Base-by-base conservation (phyloP, 2,888 invertebrate species). In the Pyralis farinalis region DNA sequence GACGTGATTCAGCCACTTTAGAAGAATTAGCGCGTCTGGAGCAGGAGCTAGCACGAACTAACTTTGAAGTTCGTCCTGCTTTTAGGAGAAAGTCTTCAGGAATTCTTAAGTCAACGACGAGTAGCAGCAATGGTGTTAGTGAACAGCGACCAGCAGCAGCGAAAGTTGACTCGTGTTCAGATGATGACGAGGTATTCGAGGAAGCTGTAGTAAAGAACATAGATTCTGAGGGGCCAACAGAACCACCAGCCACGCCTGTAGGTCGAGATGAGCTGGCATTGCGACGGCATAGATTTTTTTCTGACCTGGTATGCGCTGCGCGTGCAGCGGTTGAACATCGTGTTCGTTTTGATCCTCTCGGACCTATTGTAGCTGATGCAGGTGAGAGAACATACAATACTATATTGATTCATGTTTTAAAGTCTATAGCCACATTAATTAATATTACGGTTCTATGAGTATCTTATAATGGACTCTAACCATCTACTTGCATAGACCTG, bases 201-300 rank as follows among this genome's bases (percentile, higher is more conserved):
- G 84, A 83, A 34, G 78, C 70, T 46, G 58, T 71, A 47, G 56
- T 62, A 44, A 71, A 73, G 32, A 74, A 53, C 34, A 79, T 71
- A 49, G 78, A 81, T 42, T 59, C 70, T 30, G 91, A 91, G 39
- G 91, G 91, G n/a, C 89, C 91, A 47, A 85, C 83, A 47, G 92
- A 93, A 49, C 92, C 93, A 51, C 94, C 94, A 34, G 94, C 93
- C 41, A 95, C 94, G 43, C 95, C 94, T 9, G 93, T 95, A 33
- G 95, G 94, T 40, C 91, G 93, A 43, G 95, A 95, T 75, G 95
- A 95, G 69, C 80, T 95, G 55, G 95, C 95, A 49, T 76, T 95
- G 56, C 90, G 94, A 48, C 90, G 95, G 42, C 95, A 95, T 74
- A 90, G 95, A 58, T 93, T 95, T 77, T 95, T 95, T 79, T 93